phyloP scores from a whole-genome alignment of 2,797 vertebrate species.

The Phataginus tetradactyla region DNA sequence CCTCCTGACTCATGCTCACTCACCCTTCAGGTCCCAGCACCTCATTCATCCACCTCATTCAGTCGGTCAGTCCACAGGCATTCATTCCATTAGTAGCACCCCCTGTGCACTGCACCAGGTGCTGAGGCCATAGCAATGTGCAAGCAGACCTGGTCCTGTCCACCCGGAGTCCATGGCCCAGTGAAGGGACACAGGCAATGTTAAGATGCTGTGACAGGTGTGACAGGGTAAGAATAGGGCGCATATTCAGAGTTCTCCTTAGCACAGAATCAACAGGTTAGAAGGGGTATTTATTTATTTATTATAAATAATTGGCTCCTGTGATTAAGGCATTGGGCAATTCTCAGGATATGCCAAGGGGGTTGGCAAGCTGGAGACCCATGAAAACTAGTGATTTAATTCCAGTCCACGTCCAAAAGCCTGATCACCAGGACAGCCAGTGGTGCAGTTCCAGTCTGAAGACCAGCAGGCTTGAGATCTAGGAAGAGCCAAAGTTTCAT shows the following conservation, averaged over 20 bases:
- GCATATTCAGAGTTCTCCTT: not conserved
- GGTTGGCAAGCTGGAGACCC: not conserved
- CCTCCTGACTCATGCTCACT: not conserved
- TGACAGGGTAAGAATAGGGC: not conserved
- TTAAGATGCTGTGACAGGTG: not conserved
- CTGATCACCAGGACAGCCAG: not conserved
- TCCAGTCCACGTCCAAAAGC: not conserved
- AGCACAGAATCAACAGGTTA: not conserved
- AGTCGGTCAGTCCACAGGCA: not conserved
- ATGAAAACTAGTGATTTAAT: not conserved
- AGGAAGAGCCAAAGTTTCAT: not conserved
- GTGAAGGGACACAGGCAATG: not conserved
- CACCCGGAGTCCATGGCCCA: not conserved
- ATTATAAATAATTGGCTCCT: not conserved
- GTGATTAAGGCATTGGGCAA: not conserved
- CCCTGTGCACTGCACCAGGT: accelerated
- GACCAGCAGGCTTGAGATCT: not conserved
- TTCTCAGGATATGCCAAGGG: not conserved
- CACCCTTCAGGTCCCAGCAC: not conserved
- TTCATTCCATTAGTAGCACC: not conserved
- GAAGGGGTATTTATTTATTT: not conserved
- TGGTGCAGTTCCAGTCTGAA: not conserved
- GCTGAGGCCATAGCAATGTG: not conserved
- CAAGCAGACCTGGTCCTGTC: not conserved
- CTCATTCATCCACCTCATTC: not conserved